Evolutionary conservation across 1,140 invertebrate species (phyloP), one percentile per base, ranked within the genome.

Genomic region (Scaptomyza montana): DNA sequence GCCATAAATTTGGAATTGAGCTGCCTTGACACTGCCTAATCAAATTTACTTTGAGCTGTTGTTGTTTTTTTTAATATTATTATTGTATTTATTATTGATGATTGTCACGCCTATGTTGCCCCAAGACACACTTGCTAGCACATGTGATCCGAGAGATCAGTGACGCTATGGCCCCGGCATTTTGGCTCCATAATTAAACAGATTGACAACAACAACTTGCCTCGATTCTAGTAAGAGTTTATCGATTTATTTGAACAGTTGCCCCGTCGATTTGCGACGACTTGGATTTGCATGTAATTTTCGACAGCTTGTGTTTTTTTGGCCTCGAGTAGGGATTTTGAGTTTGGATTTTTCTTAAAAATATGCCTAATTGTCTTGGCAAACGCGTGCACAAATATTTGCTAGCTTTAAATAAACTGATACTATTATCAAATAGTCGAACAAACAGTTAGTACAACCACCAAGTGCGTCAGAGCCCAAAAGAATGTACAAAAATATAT

Each of bases 201-300:
- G 33, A 36, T 36, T 36, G 7, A 33, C 30, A 33, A 30, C 28
- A 5, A 33, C 5, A 6, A 6, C 30, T 33, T 33, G 30, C 33
- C 9, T 49, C 50, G 55, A 67, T 59, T 53, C 57, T 39, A 16
- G 16, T 16, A 25, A 36, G 28, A n/a, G 45, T 69, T 49, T 74
- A 78, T 78, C 71, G 74, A 85, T 87, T 36, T 36, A 36, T 36
- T 86, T 86, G 66, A 77, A 86, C 81, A 86, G 81, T 86, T 86
- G 76, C 16, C 16, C 55, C 60, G 54, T 57, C 63, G 61, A 84
- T 36, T 72, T 55, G 21, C 21, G 21, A 21, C 3, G 1, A 3
- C 21, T 78, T 55, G 25, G 49, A 67, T 60, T 61, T 64, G 46
- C 33, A 41, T 86, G 76, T 87, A 86, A 82, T 70, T 87, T 82